These are phyloP conservation scores for Isotomurus palustris DNA, from an alignment of 2,888 invertebrate genomes.

Conservation along the genomic window DNA sequence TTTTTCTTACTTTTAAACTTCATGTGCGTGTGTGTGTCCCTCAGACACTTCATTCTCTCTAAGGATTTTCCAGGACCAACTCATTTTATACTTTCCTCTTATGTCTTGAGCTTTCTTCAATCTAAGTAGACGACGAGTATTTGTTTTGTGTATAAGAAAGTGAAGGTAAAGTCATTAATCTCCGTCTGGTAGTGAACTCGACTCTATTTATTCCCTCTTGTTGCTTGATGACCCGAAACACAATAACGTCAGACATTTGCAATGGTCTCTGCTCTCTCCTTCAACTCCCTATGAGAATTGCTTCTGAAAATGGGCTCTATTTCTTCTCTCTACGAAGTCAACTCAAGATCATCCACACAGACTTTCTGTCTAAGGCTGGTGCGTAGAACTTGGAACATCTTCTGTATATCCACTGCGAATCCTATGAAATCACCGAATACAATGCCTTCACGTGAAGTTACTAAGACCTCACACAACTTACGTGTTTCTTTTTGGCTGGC, in stretches of 20 bases:
- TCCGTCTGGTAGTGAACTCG: slow-evolving; percentile 44
- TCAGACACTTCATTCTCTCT: no score
- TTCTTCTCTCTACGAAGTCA: not conserved
- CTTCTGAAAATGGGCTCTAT: slow-evolving; percentile 5
- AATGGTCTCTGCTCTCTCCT: slow-evolving; percentile 40
- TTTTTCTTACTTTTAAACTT: not conserved
- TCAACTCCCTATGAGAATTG: slow-evolving; percentile 13
- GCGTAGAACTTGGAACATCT: no score
- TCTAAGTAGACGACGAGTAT: not conserved
- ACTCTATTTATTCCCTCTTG: slow-evolving; percentile 47
- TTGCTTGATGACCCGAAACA: slow-evolving; percentile 47
- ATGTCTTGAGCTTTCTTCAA: no score
- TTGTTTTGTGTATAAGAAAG: not conserved
- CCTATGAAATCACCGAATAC: no score
- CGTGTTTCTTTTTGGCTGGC: no score
- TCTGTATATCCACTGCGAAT: no score
- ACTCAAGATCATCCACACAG: no score
- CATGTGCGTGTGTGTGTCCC: no score
- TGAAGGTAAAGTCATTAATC: slow-evolving; percentile 44
- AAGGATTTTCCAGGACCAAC: no score
- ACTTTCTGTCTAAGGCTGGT: no score
- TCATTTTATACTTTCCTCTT: no score
- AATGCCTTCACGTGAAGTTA: no score
- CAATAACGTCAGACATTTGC: slow-evolving; percentile 46
- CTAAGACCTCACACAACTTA: slow-evolving; percentile 3